phyloP scores from a whole-genome alignment of 2,797 vertebrate genomes.

The Carapus acus region DNA sequence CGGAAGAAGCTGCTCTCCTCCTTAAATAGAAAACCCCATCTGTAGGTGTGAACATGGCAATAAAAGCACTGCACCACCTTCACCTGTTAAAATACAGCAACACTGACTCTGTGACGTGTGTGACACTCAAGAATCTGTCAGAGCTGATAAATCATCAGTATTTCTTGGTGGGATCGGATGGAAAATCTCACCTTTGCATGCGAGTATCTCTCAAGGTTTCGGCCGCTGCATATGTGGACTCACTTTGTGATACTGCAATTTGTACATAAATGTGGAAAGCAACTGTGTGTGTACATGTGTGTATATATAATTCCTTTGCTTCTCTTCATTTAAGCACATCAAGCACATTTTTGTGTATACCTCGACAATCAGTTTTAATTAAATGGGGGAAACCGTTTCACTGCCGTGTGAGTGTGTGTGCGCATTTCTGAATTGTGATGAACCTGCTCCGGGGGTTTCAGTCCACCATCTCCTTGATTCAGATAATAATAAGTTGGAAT shows the following conservation, averaged over 20 bases:
- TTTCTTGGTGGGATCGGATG: constrained; percentile 27
- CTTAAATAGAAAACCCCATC: constrained; percentile 1
- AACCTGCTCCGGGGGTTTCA: constrained; percentile 10
- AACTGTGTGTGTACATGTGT: constrained; percentile 73
- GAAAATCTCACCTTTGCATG: constrained; percentile 17
- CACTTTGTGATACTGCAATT: constrained; percentile 51
- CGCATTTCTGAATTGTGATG: background rate
- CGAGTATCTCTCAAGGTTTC: constrained; percentile 39
- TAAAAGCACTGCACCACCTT: constrained; percentile 30
- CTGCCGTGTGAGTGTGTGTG: constrained; percentile 41
- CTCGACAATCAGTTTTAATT: constrained; percentile 74
- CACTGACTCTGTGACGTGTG: constrained; percentile 19
- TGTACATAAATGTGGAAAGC: constrained; percentile 72
- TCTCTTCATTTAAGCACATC: constrained; percentile 69
- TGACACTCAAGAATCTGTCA: background rate
- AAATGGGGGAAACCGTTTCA: constrained; percentile 57
- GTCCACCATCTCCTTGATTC: background rate
- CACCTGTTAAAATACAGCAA: constrained; percentile 12
- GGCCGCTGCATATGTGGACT: constrained; percentile 44
- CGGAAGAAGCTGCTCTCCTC: constrained; percentile 20
- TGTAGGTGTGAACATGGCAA: constrained; percentile 30
- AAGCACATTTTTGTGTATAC: constrained; percentile 53
- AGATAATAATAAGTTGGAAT: constrained; percentile 16
- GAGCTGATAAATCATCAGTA: constrained; percentile 10
- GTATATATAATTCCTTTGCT: constrained; percentile 69